Evolutionary conservation across 2,113 vertebrate species (phyloP).

Genomic region (Lophius piscatorius): DNA sequence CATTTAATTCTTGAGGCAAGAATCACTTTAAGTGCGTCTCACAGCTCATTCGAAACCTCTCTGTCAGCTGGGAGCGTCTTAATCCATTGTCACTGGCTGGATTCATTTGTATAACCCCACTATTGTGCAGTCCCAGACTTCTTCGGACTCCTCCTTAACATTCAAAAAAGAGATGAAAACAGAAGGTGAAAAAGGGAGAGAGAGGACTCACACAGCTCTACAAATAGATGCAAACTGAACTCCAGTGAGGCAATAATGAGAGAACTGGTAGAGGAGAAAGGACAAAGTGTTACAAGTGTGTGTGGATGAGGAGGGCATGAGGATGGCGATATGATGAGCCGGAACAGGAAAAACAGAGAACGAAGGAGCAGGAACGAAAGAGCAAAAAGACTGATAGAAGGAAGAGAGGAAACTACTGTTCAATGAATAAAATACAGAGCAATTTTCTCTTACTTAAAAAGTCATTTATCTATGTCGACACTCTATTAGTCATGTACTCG

Average conservation of each 20-base stretch:
- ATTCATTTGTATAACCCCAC: conserved; percentile 78
- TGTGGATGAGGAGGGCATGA: conserved; percentile 35
- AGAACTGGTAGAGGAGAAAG: conserved; percentile 26
- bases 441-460: conserved; percentile 82
- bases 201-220: conserved; percentile 16
- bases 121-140: conserved; percentile 63
- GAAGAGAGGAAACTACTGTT: conserved; percentile 70
- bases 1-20: conserved; percentile 64
- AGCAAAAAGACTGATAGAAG: conserved; percentile 34
- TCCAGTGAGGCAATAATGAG: conserved; percentile 26
- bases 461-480: conserved; percentile 80
- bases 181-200: not conserved
- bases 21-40: conserved; percentile 66
- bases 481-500: conserved; percentile 79
- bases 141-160: conserved; percentile 52
- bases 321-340: conserved; percentile 36
- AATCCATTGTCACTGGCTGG: conserved; percentile 74
- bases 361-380: conserved; percentile 1
- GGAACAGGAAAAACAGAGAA: conserved; percentile 26
- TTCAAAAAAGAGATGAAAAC: too few relatives aligned
- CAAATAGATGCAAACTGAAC: conserved; percentile 59
- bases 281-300: conserved; percentile 31
- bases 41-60: conserved; percentile 46
- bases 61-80: conserved; percentile 65
- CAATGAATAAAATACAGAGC: conserved; percentile 72